A percentile compares a stretch with the other conserved stretches of the same genome.
Conservation (phyloP, 2,797 vertebrate species). For the Peromyscus attwateri region DNA sequence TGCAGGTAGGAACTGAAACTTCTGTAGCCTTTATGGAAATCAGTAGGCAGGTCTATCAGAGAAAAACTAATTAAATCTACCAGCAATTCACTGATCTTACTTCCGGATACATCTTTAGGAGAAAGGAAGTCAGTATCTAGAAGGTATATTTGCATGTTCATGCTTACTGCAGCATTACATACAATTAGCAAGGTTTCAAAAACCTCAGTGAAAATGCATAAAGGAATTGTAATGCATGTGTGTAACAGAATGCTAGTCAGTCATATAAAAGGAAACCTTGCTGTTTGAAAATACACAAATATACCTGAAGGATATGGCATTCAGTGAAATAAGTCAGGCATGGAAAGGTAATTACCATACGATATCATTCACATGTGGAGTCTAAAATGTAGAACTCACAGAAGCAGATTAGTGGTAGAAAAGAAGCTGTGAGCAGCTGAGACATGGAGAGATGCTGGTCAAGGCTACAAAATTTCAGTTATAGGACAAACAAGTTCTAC, state of each 20-base stretch:
- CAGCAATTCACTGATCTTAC: background rate
- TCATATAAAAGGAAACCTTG: background rate
- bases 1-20: background rate
- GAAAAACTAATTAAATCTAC: background rate
- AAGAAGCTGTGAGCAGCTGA: background rate
- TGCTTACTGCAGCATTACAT: background rate
- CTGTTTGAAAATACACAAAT: background rate
- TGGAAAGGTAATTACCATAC: background rate
- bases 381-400: background rate
- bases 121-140: background rate
- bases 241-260: background rate
- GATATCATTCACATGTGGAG: background rate
- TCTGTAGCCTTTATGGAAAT: background rate
- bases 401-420: background rate
- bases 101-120: background rate
- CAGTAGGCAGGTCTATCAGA: background rate
- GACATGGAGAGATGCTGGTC: background rate
- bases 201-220: background rate
- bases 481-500: background rate
- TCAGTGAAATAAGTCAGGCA: background rate
- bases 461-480: background rate
- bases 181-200: background rate
- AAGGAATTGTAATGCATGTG: background rate
- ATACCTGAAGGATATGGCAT: background rate
- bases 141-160: background rate